Conservation (phyloP, 2,113 vertebrate species). For the Lasiurus cinereus region DNA sequence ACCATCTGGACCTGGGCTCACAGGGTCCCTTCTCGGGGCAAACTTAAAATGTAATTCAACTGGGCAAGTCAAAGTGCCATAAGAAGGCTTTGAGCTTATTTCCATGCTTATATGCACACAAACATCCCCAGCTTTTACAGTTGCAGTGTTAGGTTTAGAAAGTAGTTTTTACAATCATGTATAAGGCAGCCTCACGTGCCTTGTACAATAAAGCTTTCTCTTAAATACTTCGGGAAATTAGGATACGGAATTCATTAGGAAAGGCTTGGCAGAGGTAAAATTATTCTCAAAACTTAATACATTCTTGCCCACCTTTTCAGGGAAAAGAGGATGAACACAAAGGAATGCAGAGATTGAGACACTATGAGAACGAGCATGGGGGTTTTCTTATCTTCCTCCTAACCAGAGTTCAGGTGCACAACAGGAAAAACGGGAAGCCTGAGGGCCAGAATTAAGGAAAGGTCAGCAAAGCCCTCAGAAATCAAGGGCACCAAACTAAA, state of each 20-base stretch:
- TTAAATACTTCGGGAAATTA: slow-evolving; percentile 40
- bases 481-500: slow-evolving; percentile 76
- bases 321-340: background rate
- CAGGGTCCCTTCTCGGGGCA: background rate
- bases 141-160: background rate
- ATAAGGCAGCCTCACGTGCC: background rate
- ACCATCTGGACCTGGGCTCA: background rate
- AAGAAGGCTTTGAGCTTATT: background rate
- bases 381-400: slow-evolving; percentile 31
- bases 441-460: background rate
- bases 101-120: background rate
- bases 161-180: background rate
- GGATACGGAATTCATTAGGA: slow-evolving; percentile 9
- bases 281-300: background rate
- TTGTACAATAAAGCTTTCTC: background rate
- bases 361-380: background rate
- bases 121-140: background rate
- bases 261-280: slow-evolving; percentile 25
- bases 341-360: background rate
- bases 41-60: background rate
- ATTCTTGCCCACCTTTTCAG: slow-evolving; percentile 23
- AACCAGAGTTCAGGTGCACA: slow-evolving; percentile 47
- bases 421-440: slow-evolving; percentile 17
- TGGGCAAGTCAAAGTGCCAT: background rate
- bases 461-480: slow-evolving; percentile 49